Evolutionary conservation across 2,797 vertebrate genomes (phyloP).

Genomic region (Pampus argenteus): DNA sequence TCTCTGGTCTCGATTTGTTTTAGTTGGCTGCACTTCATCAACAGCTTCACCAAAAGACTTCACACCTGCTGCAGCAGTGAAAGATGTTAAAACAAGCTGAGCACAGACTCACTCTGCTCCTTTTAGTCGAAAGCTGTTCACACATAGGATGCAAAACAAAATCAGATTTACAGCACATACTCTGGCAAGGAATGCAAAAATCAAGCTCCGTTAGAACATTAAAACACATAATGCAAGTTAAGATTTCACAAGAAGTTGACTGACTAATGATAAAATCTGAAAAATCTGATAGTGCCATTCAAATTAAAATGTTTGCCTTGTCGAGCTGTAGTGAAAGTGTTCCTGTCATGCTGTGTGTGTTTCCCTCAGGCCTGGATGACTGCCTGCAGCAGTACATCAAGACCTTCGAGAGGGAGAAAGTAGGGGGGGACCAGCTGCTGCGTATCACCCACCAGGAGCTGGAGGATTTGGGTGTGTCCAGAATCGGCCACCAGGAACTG

Average conservation of each 20-base stretch:
- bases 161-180: slow-evolving; percentile 39
- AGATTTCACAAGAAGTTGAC: slow-evolving; percentile 30
- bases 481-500: slow-evolving; percentile 98
- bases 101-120: slow-evolving; percentile 16
- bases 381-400: slow-evolving; percentile 98
- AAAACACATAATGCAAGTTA: slow-evolving; percentile 33
- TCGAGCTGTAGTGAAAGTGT: slow-evolving; percentile 37
- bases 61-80: slow-evolving; percentile 59
- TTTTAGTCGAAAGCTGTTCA: slow-evolving; percentile 51
- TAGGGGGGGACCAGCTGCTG: slow-evolving; percentile 96
- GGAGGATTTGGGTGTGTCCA: slow-evolving; percentile 96
- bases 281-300: slow-evolving; percentile 9
- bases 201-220: slow-evolving; percentile 13
- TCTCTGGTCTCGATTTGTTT: slow-evolving; percentile 16
- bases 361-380: slow-evolving; percentile 93
- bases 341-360: slow-evolving; percentile 29
- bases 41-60: slow-evolving; percentile 42
- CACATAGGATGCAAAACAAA: slow-evolving; percentile 44
- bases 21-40: slow-evolving; percentile 36
- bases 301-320: slow-evolving; percentile 19
- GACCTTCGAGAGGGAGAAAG: slow-evolving; percentile 97
- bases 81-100: slow-evolving; percentile 55
- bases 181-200: slow-evolving; percentile 31
- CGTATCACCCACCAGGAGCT: slow-evolving; percentile 99
- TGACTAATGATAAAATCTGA: slow-evolving; percentile 11